A percentile compares a stretch with the other conserved stretches of the same genome.
Evolutionary conservation across 2,888 invertebrate species (phyloP).

Genomic region (Drosophila glabriapex): DNA sequence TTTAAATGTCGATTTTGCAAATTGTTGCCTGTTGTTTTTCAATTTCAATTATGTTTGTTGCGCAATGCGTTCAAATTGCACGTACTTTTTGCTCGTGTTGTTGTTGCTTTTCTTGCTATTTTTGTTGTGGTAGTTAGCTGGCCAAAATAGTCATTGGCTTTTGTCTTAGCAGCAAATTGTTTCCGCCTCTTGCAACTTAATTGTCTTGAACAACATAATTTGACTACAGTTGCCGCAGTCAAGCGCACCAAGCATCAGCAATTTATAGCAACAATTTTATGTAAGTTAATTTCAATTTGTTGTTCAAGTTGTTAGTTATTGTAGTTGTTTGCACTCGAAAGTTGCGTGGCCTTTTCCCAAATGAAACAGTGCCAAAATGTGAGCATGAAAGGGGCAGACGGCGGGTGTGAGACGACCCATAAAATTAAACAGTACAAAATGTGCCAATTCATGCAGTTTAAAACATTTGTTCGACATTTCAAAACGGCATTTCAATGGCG

Average conservation of each 20-base stretch:
- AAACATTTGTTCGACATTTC: slow-evolving; percentile 80
- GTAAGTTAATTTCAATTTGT: slow-evolving; percentile 66
- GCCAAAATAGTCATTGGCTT: slow-evolving; percentile 71
- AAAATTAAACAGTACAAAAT: slow-evolving; percentile 27
- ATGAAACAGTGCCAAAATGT: slow-evolving; percentile 7
- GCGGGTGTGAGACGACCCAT: slow-evolving; percentile 30
- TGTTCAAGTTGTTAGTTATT: slow-evolving; percentile 8
- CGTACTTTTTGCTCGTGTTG: slow-evolving; percentile 50
- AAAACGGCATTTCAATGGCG: slow-evolving; percentile 56
- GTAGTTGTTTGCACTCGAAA: slow-evolving; percentile 37
- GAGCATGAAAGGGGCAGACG: neutral
- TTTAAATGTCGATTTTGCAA: slow-evolving; percentile 79
- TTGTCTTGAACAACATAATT: slow-evolving; percentile 77
- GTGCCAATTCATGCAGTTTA: slow-evolving; percentile 80
- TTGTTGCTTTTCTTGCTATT: slow-evolving; percentile 21
- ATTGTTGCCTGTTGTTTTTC: slow-evolving; percentile 66
- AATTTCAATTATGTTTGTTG: slow-evolving; percentile 74
- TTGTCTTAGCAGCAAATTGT: slow-evolving; percentile 69
- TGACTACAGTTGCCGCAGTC: slow-evolving; percentile 61
- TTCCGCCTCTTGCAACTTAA: slow-evolving; percentile 77
- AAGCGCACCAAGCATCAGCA: slow-evolving; percentile 35
- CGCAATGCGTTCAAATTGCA: slow-evolving; percentile 78
- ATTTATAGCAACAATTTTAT: slow-evolving; percentile 45
- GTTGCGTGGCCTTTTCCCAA: slow-evolving; percentile 50
- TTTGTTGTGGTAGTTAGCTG: slow-evolving; percentile 16